Base-by-base conservation (phyloP, 2,888 invertebrate genomes). In the Parasteatoda lunata region DNA sequence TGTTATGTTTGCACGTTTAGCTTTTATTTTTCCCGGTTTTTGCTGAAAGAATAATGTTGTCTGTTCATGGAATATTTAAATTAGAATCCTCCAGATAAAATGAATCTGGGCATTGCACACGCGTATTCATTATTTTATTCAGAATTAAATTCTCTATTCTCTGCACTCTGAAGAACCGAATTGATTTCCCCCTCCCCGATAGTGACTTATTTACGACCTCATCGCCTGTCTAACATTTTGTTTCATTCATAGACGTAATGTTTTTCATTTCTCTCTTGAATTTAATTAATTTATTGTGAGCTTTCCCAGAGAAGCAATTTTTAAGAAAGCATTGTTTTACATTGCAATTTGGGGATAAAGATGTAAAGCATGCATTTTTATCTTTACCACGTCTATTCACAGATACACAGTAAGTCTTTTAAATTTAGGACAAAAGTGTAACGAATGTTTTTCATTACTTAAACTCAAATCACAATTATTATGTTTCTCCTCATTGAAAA, bases 51-150 rank as follows among this genome's bases (percentile, higher is more conserved):
- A 77, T 13, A 9, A 77, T 49, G 48, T 77, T 49, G 5, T 9
- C 49, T 45, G 66, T 69, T 15, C 77, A 66, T 9, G 66, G 77
- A 77, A 77, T n/a, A 77, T 66, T 49, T 11, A 77, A 77, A 48
- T 47, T 7, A n/a, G 78, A 70, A 75, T 87, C 89, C 11, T 80
- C 84, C 3, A 89, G 70, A 13, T 0, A 91, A 54, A 4, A 90
- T 90, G 0, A 89, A 49, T 69, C 90, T 90, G 64, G 47, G 48
- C 47, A n/a, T 49, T 49, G 72, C 52, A 51, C n/a, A 2, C n/a
- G 13, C 15, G 9, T 5, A 49, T 52, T 45, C 9, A 64, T 30
- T 15, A 30, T 68, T 30, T 77, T 15, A 77, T 68, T 68, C 30
- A 30, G 66, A 11, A 68, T 52, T 30, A 68, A 45, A 52, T 66